Percentiles rank a stretch among this genome's conserved stretches.
These are phyloP conservation scores for Notamacropus eugenii DNA, from an alignment of 2,797 vertebrate species.

Conservation along the genomic window DNA sequence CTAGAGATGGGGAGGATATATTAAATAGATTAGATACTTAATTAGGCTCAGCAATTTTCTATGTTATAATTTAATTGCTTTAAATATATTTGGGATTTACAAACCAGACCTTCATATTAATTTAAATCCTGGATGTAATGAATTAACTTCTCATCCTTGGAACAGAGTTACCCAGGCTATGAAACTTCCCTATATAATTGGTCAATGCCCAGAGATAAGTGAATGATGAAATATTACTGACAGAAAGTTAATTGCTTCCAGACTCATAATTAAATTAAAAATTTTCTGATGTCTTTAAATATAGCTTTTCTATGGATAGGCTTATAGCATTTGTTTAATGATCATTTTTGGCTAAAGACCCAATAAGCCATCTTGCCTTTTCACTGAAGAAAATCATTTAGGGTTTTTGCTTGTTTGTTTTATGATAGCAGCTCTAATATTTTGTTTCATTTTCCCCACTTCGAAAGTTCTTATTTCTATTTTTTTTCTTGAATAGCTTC, in stretches of 20 bases:
- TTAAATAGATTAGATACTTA: slow-evolving; percentile 21
- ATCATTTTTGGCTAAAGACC: slow-evolving; percentile 9
- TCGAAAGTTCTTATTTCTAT: slow-evolving; percentile 33
- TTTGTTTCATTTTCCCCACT: background rate
- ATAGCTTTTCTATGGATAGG: slow-evolving; percentile 25
- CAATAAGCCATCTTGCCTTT: background rate
- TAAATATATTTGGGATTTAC: slow-evolving; percentile 27
- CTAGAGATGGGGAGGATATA: slow-evolving; percentile 11
- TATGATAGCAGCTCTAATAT: slow-evolving; percentile 14
- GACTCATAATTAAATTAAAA: slow-evolving; percentile 57
- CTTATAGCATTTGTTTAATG: slow-evolving; percentile 34
- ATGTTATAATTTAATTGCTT: slow-evolving; percentile 43
- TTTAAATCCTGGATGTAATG: slow-evolving; percentile 37
- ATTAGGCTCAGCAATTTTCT: slow-evolving; percentile 25
- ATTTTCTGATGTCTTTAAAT: slow-evolving; percentile 47
- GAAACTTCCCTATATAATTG: slow-evolving; percentile 37
- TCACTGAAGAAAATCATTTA: slow-evolving; percentile 16
- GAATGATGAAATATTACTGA: slow-evolving; percentile 53
- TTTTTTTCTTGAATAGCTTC: background rate
- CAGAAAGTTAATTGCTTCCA: slow-evolving; percentile 49
- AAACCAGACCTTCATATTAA: slow-evolving; percentile 22
- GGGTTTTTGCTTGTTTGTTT: slow-evolving; percentile 6
- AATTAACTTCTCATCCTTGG: slow-evolving; percentile 28
- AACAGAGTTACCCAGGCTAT: slow-evolving; percentile 28
- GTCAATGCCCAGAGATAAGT: slow-evolving; percentile 33